phyloP scores from a whole-genome alignment of 92 coral and sea anemone species.

The Epizoanthus scotinus region DNA sequence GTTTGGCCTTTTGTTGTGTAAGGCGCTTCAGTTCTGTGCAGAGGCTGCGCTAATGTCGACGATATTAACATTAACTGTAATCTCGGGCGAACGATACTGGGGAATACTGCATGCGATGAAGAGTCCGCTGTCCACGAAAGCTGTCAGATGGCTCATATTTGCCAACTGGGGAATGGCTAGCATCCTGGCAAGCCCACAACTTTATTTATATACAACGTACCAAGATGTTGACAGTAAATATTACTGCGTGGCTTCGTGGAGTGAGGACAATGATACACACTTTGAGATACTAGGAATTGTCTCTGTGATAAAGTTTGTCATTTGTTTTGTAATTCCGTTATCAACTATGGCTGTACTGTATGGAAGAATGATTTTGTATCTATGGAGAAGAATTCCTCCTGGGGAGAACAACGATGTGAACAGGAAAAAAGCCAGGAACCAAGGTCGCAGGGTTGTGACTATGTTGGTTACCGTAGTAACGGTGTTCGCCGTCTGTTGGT shows the following conservation, averaged over 20 bases:
- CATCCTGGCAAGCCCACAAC: conserved; percentile 21
- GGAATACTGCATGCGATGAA: conserved; percentile 40
- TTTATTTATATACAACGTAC: conserved; percentile 6
- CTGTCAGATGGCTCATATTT: conserved; percentile 18
- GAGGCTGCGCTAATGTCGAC: conserved; percentile 1
- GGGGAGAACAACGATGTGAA: conserved; percentile 31
- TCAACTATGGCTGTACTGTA: conserved; percentile 14
- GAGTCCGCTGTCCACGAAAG: conserved; percentile 26
- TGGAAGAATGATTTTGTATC: conserved; percentile 26
- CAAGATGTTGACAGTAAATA: neutral
- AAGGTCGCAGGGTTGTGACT: conserved; percentile 20
- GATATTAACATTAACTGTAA: conserved; percentile 22
- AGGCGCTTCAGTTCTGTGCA: conserved; percentile 9
- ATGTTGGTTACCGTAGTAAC: conserved; percentile 43
- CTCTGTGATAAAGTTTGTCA: neutral
- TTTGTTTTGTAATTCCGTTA: conserved; percentile 12
- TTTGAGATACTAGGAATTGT: neutral
- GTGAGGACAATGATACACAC: neutral
- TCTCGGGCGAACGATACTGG: conserved; percentile 38
- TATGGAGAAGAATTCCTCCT: conserved; percentile 38
- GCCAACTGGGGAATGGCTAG: neutral
- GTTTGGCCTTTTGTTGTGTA: conserved; percentile 19
- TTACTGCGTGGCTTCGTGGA: conserved; percentile 26
- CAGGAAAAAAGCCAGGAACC: conserved; percentile 15
- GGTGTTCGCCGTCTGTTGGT: conserved; percentile 31